A percentile compares a stretch with the other conserved stretches of the same genome.
Conservation (phyloP, 2,888 invertebrate genomes). For the Stegophylla sp. region DNA sequence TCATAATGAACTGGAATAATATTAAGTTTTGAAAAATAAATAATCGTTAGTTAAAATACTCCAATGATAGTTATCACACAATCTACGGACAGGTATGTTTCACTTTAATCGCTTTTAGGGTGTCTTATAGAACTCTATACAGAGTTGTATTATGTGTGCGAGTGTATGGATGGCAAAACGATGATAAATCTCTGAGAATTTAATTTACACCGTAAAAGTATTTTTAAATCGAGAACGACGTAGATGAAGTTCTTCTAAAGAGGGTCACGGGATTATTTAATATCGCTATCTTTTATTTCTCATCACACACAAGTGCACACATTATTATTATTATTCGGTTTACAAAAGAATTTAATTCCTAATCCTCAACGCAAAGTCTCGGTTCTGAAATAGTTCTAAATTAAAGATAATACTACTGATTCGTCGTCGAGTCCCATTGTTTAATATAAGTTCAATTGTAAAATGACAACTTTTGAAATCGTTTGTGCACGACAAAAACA, state of each 20-base stretch:
- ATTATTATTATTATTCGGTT: constrained; percentile 39
- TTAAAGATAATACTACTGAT: constrained; percentile 38
- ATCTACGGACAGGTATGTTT: background rate
- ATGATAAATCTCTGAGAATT: background rate
- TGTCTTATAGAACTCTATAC: background rate
- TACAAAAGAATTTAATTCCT: constrained; percentile 40
- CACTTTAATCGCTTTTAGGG: background rate
- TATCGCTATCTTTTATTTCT: constrained; percentile 43
- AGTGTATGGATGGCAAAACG: background rate
- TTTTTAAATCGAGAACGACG: background rate
- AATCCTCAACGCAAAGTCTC: constrained; percentile 6
- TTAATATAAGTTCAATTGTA: constrained; percentile 48
- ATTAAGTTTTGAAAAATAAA: background rate
- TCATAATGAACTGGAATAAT: background rate
- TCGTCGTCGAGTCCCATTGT: constrained; percentile 11
- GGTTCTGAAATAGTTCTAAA: constrained; percentile 20
- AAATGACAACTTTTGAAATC: constrained; percentile 23
- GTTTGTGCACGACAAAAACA: background rate
- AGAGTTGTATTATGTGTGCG: background rate
- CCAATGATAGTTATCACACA: background rate
- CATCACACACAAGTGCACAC: constrained; percentile 33
- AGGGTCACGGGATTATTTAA: constrained; percentile 5
- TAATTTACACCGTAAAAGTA: background rate
- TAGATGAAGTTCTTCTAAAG: background rate
- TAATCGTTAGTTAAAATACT: background rate